Base-by-base conservation (phyloP, 2,888 invertebrate species). In the Luperina testacea region DNA sequence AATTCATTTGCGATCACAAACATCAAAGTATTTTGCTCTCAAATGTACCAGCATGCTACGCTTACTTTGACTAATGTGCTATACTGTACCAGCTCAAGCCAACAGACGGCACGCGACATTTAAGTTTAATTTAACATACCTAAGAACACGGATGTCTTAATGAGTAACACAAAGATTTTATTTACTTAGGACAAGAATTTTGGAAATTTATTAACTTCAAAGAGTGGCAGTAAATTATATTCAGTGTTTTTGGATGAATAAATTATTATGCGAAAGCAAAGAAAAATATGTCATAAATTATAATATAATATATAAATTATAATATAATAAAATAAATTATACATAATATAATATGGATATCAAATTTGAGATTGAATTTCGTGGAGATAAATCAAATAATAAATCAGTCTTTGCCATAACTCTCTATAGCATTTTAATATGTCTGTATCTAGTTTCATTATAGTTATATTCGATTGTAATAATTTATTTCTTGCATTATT, bases 1-100 rank as follows among this genome's bases (percentile, higher is more conserved):
- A 84, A 84, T 81, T 79, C 71, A 72, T 87, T 75, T 73, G 24
- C 69, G 65, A 38, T 78, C 86, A 79, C 85, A 82, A 84, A 83
- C 71, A 87, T 90, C 88, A 90, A 91, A 90, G 87, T 70, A 74
- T 82, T 89, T 80, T 81, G 68, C 27, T 61, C 75, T 68, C 85
- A 70, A 77, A 45, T 88, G 84, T 86, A 87, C 85, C 73, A 80
- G 69, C 89, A 92, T 89, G 93, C 81, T 89, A 90, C 92, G 91
- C 91, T 91, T 90, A 80, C 77, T 90, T 88, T 92, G 92, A 93
- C 88, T 89, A 92, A 93, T 91, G 91, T 83, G 77, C 80, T 80
- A 27, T 53, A 73, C 75, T 71, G 72, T 80, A 74, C 81, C 84
- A 84, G 83, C 69, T 82, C 71, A 72, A 76, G 79, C 89, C 78